Conservation (phyloP, 1,140 invertebrate genomes). For the Drosophila prosaltans region DNA sequence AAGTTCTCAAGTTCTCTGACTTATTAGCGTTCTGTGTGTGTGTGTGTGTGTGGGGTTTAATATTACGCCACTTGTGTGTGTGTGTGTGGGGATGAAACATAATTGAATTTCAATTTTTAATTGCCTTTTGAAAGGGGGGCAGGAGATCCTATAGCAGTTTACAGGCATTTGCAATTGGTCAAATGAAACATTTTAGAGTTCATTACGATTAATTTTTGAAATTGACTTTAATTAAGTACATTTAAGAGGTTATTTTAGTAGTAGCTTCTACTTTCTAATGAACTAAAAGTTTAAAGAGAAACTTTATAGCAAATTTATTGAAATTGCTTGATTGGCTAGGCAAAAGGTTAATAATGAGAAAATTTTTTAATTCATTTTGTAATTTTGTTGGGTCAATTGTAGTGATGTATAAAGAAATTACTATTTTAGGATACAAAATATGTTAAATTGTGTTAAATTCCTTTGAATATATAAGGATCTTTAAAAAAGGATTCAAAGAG, state of each 20-base stretch:
- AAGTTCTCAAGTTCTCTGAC: constrained; percentile 22
- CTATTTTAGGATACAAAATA: too few relatives aligned
- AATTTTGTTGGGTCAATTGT: too few relatives aligned
- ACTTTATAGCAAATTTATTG: background rate
- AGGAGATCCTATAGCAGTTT: background rate
- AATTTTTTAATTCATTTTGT: too few relatives aligned
- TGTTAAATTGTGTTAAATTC: too few relatives aligned
- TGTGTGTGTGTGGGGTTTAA: background rate
- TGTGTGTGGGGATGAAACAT: constrained; percentile 16
- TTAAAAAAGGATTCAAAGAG: too few relatives aligned
- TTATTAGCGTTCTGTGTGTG: constrained; percentile 35
- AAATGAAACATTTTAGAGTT: constrained; percentile 3
- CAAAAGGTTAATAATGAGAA: too few relatives aligned
- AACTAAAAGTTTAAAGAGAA: background rate
- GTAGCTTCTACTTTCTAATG: background rate
- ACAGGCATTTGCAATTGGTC: constrained; percentile 1
- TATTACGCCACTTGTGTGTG: background rate
- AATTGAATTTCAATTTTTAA: constrained; percentile 54
- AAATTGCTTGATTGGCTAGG: background rate
- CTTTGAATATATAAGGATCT: too few relatives aligned
- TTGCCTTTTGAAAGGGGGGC: background rate
- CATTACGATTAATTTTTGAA: background rate
- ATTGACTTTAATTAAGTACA: background rate
- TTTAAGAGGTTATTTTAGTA: background rate
- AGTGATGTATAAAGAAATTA: too few relatives aligned